Percentiles rank a stretch among this genome's conserved stretches.
Conservation (phyloP, 2,888 invertebrate species). For the Spilarctia lutea region DNA sequence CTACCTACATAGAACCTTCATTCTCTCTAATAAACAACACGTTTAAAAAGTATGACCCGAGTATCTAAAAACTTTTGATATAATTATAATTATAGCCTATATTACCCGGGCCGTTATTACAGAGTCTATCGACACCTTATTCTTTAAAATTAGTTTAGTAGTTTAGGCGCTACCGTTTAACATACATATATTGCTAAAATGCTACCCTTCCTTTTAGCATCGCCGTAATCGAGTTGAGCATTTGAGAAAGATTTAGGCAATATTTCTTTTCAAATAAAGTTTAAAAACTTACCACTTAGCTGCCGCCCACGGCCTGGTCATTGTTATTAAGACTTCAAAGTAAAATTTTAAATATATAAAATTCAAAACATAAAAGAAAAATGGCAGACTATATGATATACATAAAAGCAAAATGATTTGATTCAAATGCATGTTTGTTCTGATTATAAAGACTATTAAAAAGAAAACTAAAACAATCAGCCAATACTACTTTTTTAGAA, state of each 20-base stretch:
- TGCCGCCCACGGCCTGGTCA: conserved; percentile 24
- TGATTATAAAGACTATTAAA: conserved; percentile 24
- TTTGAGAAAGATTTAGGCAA: background rate
- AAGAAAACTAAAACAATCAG: background rate
- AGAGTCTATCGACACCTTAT: no score
- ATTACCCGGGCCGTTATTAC: no score
- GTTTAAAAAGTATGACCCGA: no score
- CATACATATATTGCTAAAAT: no score
- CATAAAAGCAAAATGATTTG: conserved; percentile 48
- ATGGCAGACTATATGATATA: conserved; percentile 23
- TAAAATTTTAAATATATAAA: conserved; percentile 32
- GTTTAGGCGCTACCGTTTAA: no score
- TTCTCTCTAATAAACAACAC: no score
- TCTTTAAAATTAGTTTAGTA: no score
- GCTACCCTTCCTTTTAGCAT: no score
- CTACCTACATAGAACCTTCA: no score
- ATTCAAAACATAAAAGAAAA: conserved; percentile 24
- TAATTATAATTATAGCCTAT: no score
- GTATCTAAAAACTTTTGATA: no score
- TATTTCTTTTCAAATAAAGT: background rate
- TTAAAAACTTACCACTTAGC: conserved; percentile 30
- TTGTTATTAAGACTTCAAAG: conserved; percentile 30
- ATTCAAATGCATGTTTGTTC: conserved; percentile 37
- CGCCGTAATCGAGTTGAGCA: no score
- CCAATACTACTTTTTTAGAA: background rate